Base-by-base conservation (phyloP, 2,888 invertebrate genomes). In the Phlogophora meticulosa region DNA sequence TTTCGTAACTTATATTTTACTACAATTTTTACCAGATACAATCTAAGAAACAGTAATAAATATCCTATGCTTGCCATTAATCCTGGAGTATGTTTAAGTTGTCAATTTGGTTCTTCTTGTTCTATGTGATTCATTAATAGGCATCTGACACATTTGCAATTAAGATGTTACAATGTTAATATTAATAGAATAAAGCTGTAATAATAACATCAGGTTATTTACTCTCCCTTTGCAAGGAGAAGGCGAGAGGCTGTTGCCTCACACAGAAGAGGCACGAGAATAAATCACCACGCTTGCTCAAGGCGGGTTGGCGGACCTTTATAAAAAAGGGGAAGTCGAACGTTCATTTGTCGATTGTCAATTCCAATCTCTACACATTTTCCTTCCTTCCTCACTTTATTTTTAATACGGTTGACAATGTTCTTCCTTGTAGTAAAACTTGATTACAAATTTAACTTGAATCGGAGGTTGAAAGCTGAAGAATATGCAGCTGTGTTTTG, bases 391-490 rank as follows among this genome's bases (percentile, higher is more conserved):
- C 9, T 42, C 10, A 4, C n/a, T 48, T 17, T 32, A n/a, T 49
- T 51, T 52, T 52, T 22, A 36, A 40, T 42, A 17, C 4, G 11
- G 40, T 13, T 10, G n/a, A 42, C 34, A 36, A 69, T 20, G n/a
- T 48, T 28, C 69, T n/a, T 34, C 15, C 20, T n/a, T 0, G 1
- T 10, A 13, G 13, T 20, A 7, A 17, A 45, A 36, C 28, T 28
- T 67, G 40, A 58, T 70, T 48, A 70, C 59, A 42, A 70, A 57
- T 69, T 48, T 58, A 28, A 48, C 28, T 57, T 42, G 70, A 28
- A 48, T 69, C 34, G 4, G 58, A 46, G 57, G 42, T 57, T 40
- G 13, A 15, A 36, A 28, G 4, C 7, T 42, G 24, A 15, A 24
- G 46, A 24, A 28, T 51, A 15, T 22, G 15, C 17, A 46, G 17